Percentiles rank a stretch among this genome's conserved stretches.
Conservation (phyloP, 2,888 invertebrate genomes). For the Pollenia labialis region DNA sequence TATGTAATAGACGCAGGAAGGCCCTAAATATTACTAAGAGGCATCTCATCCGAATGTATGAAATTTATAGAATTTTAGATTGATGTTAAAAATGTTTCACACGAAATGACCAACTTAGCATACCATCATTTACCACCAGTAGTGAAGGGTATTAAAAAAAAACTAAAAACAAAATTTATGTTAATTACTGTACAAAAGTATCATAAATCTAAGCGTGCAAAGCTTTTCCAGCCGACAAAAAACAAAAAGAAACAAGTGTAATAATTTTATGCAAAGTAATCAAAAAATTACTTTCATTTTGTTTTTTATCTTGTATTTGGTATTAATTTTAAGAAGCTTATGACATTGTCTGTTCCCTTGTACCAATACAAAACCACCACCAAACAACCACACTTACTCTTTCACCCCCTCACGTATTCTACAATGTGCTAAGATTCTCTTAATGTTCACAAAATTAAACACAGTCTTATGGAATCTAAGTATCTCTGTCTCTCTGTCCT, state of each 20-base stretch:
- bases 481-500: slow-evolving; percentile 3
- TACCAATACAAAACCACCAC: slow-evolving; percentile 1
- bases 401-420: background rate
- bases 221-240: background rate
- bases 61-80: too few species aligned
- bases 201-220: slow-evolving; percentile 21
- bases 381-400: background rate
- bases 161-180: slow-evolving; percentile 42
- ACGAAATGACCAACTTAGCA: too few species aligned
- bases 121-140: too few species aligned
- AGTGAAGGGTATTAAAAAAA: too few species aligned
- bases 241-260: slow-evolving; percentile 48
- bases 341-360: slow-evolving; percentile 57
- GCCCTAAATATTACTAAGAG: too few species aligned
- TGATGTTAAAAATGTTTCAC: too few species aligned
- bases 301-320: slow-evolving; percentile 69
- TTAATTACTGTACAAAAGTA: slow-evolving; percentile 19
- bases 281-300: slow-evolving; percentile 71
- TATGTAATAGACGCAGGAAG: too few species aligned
- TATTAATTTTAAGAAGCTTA: slow-evolving; percentile 76
- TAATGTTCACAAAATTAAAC: slow-evolving; percentile 37
- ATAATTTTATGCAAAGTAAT: slow-evolving; percentile 73
- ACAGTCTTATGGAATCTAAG: slow-evolving; percentile 40
- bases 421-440: slow-evolving; percentile 29
- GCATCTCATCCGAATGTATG: too few species aligned